phyloP scores from a whole-genome alignment of 2,113 vertebrate species.

The Pelmatolapia mariae region DNA sequence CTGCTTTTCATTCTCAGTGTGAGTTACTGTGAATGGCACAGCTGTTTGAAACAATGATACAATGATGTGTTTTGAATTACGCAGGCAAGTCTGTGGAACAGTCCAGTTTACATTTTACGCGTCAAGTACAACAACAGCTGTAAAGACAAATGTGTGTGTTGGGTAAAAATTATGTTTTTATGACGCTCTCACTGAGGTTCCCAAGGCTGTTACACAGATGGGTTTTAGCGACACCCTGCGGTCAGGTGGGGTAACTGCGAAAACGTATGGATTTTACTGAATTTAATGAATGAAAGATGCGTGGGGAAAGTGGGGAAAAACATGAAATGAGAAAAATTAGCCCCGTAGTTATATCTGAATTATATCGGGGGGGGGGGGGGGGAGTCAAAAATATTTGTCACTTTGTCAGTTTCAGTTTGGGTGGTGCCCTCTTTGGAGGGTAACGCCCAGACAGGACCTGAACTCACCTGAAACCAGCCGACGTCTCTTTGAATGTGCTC shows the following conservation, averaged over 20 bases:
- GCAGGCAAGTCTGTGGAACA: neutral
- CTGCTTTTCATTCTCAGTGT: neutral
- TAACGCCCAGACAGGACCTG: neutral
- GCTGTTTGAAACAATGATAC: neutral
- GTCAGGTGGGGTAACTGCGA: neutral
- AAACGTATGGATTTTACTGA: neutral
- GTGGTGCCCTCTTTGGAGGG: neutral
- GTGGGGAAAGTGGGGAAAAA: neutral
- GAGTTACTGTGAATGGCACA: accelerated
- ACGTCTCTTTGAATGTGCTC: neutral
- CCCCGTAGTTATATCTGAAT: neutral
- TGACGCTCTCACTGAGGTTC: neutral
- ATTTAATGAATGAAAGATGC: neutral
- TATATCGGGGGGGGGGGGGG: accelerated
- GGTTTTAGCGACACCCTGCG: conserved; percentile 3
- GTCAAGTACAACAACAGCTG: neutral
- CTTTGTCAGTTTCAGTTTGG: neutral
- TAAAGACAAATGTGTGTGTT: neutral
- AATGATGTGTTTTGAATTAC: neutral
- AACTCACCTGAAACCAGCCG: conserved; percentile 2
- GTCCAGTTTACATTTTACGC: neutral
- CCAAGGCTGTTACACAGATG: neutral
- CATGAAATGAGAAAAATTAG: accelerated
- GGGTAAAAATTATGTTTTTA: neutral
- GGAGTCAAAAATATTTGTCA: neutral